phyloP scores from a whole-genome alignment of 2,113 vertebrate species.

The Pedionomus torquatus region DNA sequence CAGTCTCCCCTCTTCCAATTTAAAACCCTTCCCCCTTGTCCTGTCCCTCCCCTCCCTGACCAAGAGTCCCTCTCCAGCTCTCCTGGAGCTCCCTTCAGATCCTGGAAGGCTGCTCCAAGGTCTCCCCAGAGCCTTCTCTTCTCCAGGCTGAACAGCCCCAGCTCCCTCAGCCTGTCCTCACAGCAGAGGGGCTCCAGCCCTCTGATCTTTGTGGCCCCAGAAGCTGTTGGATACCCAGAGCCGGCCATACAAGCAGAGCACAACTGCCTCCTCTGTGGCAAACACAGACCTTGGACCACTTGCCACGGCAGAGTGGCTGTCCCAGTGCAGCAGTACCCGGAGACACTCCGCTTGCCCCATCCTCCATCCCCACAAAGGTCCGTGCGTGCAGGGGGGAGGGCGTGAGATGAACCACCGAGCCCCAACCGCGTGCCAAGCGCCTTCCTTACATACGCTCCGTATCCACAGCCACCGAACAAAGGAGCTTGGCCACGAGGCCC shows the following conservation, averaged over 20 bases:
- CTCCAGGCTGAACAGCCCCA: too few species aligned
- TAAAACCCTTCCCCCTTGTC: too few species aligned
- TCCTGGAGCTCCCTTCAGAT: too few species aligned
- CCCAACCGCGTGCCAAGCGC: neutral
- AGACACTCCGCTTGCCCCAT: rapidly evolving
- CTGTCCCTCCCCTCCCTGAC: too few species aligned
- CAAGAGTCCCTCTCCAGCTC: too few species aligned
- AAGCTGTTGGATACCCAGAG: rapidly evolving
- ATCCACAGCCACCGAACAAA: neutral
- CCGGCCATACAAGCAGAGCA: neutral
- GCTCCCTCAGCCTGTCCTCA: too few species aligned
- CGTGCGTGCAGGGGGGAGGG: neutral
- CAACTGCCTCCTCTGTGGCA: neutral
- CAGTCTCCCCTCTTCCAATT: too few species aligned
- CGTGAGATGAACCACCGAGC: neutral
- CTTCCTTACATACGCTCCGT: neutral
- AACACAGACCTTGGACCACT: neutral
- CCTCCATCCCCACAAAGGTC: neutral
- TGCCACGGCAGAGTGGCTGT: neutral
- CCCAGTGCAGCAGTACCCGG: neutral
- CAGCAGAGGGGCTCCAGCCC: too few species aligned
- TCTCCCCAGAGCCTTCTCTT: too few species aligned
- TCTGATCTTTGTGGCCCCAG: neutral
- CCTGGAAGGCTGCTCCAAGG: too few species aligned
- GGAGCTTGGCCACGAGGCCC: neutral